phyloP scores from a whole-genome alignment of 2,113 vertebrate genomes.

The Bothrops jararaca region DNA sequence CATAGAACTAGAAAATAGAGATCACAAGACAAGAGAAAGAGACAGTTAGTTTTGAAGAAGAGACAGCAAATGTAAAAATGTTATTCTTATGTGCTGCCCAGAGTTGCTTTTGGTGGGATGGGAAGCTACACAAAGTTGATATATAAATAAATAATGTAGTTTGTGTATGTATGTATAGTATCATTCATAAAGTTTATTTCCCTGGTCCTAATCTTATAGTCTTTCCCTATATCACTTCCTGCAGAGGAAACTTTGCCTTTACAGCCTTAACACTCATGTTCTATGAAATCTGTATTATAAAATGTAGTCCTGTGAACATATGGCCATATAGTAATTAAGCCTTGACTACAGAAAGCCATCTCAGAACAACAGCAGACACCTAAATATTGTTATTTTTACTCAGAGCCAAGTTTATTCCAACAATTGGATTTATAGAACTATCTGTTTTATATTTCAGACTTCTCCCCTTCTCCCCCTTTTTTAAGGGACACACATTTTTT shows the following conservation, averaged over 20 bases:
- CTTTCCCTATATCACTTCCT: neutral
- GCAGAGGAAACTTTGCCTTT: conserved; percentile 18
- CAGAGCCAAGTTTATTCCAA: neutral
- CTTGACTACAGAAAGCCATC: conserved; percentile 7
- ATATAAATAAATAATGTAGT: neutral
- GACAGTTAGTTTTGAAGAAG: neutral
- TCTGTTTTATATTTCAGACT: neutral
- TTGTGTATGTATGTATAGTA: neutral
- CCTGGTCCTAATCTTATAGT: neutral
- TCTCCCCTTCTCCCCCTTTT: neutral
- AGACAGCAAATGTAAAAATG: neutral
- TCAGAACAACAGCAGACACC: neutral
- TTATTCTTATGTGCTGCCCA: neutral
- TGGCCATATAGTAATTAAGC: neutral
- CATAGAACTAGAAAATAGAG: neutral
- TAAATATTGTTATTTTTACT: conserved; percentile 11
- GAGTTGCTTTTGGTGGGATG: neutral
- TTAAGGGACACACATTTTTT: neutral
- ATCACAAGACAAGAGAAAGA: neutral
- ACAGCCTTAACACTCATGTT: conserved; percentile 43
- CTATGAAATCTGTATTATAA: conserved; percentile 48
- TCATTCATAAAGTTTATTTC: neutral
- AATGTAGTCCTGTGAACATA: conserved; percentile 55
- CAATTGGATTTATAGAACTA: neutral
- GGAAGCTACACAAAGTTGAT: neutral